A percentile compares a stretch with the other conserved stretches of the same genome.
Conservation (phyloP, 2,888 invertebrate species). For the Anorthoa munda region DNA sequence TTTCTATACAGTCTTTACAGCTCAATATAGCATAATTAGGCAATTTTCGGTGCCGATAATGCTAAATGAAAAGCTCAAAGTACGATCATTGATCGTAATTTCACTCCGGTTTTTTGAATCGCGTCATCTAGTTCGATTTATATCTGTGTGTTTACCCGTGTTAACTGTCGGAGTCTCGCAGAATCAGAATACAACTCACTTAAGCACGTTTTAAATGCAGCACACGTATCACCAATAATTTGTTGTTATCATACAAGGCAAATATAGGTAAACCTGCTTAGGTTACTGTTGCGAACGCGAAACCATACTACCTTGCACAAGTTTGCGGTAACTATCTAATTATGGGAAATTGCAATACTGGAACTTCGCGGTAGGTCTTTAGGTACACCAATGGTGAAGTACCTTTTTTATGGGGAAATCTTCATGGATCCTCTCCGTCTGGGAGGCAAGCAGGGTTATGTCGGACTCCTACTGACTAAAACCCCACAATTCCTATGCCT, state of each 20-base stretch:
- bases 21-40: no score
- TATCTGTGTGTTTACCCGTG: background rate
- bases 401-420: no score
- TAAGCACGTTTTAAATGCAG: background rate
- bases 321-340: background rate
- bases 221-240: background rate
- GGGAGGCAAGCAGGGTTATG: no score
- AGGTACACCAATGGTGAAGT: background rate
- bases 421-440: no score
- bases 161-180: background rate
- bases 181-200: background rate
- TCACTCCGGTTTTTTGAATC: no score
- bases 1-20: no score
- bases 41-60: no score
- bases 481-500: no score
- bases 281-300: slow-evolving; percentile 5
- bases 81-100: no score
- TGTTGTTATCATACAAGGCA: slow-evolving; percentile 14
- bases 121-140: no score
- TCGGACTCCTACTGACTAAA: no score
- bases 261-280: background rate
- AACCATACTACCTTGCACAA: background rate
- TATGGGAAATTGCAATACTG: background rate
- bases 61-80: no score
- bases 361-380: background rate